These are phyloP conservation scores for Archaeoteleia sp. DNA, from an alignment of 2,888 invertebrate genomes.

Conservation along the genomic window DNA sequence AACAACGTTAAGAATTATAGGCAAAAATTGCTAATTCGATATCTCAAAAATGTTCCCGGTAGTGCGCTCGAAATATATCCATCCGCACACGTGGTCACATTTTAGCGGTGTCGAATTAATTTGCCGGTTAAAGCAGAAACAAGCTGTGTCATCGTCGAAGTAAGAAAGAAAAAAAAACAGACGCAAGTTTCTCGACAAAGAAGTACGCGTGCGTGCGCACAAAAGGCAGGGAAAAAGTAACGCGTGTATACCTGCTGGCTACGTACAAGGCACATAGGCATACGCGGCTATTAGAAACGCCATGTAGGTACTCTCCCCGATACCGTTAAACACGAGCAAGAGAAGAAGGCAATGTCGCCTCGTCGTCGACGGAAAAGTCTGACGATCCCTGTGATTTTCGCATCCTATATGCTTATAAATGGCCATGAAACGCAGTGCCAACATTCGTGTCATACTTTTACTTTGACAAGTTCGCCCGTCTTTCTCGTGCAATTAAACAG, in stretches of 20 bases:
- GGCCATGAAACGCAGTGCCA: slow-evolving; percentile 46
- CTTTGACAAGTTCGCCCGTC: slow-evolving; percentile 47
- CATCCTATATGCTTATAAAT: slow-evolving; percentile 51
- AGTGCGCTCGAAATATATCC: too few relatives aligned
- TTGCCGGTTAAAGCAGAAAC: too few relatives aligned
- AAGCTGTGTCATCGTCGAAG: too few relatives aligned
- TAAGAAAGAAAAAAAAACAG: too few relatives aligned
- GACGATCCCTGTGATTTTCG: slow-evolving; percentile 28
- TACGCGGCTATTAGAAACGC: slow-evolving; percentile 4
- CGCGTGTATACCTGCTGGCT: slow-evolving; percentile 7
- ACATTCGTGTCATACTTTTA: slow-evolving; percentile 48
- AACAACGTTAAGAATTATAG: too few relatives aligned
- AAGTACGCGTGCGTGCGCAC: not conserved
- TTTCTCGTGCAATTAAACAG: slow-evolving; percentile 47
- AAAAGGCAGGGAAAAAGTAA: slow-evolving; percentile 23
- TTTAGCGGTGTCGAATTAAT: too few relatives aligned
- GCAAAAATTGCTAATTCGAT: too few relatives aligned
- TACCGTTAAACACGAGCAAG: slow-evolving; percentile 47
- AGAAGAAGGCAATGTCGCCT: slow-evolving; percentile 7
- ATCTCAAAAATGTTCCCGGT: too few relatives aligned
- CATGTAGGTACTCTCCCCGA: slow-evolving; percentile 30
- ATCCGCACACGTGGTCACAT: too few relatives aligned
- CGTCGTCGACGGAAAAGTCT: slow-evolving; percentile 28
- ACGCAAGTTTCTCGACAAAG: too few relatives aligned
- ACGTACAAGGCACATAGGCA: not conserved